phyloP scores from a whole-genome alignment of 2,888 invertebrate genomes.

The Xanthorhoe designata region DNA sequence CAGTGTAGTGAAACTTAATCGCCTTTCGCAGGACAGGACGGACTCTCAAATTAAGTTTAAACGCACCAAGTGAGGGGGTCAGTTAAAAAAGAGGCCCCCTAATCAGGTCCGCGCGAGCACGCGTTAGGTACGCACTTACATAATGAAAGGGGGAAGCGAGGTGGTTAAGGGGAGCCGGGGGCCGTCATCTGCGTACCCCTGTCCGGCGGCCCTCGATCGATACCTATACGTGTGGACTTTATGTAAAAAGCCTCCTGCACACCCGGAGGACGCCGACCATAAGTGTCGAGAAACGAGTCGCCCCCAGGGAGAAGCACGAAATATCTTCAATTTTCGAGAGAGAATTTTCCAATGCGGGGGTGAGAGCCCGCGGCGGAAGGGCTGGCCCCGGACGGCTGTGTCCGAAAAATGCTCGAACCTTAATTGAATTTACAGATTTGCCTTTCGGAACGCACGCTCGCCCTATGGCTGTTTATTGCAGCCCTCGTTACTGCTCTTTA shows the following conservation, averaged over 20 bases:
- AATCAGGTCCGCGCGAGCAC: conserved; percentile 85
- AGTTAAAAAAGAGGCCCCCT: conserved; percentile 84
- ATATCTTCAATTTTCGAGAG: conserved; percentile 86
- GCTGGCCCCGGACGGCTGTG: conserved; percentile 76
- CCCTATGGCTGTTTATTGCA: conserved; percentile 68
- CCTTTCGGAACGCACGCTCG: conserved; percentile 77
- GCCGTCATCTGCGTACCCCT: conserved; percentile 85
- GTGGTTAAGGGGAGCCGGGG: conserved; percentile 62
- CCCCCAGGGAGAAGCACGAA: conserved; percentile 83
- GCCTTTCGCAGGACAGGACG: conserved; percentile 58
- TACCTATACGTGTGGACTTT: conserved; percentile 86
- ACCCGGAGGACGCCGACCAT: conserved; percentile 83
- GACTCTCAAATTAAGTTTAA: conserved; percentile 82
- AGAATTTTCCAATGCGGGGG: conserved; percentile 85
- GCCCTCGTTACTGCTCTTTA: conserved; percentile 71
- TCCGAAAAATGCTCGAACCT: conserved; percentile 83
- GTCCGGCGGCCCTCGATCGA: conserved; percentile 84
- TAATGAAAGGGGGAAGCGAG: conserved; percentile 83
- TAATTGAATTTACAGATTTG: conserved; percentile 85
- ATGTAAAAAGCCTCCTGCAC: conserved; percentile 85
- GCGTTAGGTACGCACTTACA: conserved; percentile 85
- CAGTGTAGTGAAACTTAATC: conserved; percentile 65
- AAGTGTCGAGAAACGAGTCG: conserved; percentile 85
- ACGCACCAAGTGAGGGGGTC: conserved; percentile 82
- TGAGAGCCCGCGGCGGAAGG: conserved; percentile 81